Evolutionary conservation across 1,140 invertebrate species (phyloP), one percentile per base, ranked within the genome.

Genomic region (Leptonema lineaticorne): DNA sequence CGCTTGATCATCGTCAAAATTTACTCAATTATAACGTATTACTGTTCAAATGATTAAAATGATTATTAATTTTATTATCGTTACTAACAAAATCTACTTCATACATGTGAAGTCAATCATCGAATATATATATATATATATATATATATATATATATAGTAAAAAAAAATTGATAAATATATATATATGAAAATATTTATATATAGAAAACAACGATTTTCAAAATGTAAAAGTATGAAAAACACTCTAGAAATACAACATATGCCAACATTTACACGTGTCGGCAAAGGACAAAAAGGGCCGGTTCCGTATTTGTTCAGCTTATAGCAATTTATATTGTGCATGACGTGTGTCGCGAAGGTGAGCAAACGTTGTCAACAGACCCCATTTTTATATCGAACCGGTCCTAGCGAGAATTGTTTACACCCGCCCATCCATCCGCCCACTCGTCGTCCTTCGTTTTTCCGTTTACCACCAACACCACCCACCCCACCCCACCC

Each of bases 281-380:
- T 41, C 37, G 16, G 3, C 16, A 16, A 16, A 14, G 16, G 16
- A 41, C 37, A 41, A 53, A 53, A 53, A 53, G 11, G 9, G 50
- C n/a, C 22, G 20, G n/a, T 26, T 26, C n/a, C 24, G 37, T 53
- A 22, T 53, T 53, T 53, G 50, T 14, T 22, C 50, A 53, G 50
- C 27, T 24, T 20, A 53, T 53, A 20, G 20, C 50, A 53, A 53
- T 53, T 53, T 53, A 53, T 53, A 53, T 53, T 53, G 50, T 53
- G 50, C 27, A 26, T 53, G 50, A 53, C 50, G 20, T 53, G n/a
- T n/a, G 50, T 53, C 50, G 50, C 50, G 50, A 53, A 53, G 50
- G 50, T 53, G 50, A 53, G 22, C 50, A 53, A 53, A 53, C 50
- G 50, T 53, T 53, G 50, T 53, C 50, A 53, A 53, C 50, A 11